A percentile compares a stretch with the other conserved stretches of the same genome.
Conservation (phyloP, 2,113 vertebrate genomes). For the Martes martes region DNA sequence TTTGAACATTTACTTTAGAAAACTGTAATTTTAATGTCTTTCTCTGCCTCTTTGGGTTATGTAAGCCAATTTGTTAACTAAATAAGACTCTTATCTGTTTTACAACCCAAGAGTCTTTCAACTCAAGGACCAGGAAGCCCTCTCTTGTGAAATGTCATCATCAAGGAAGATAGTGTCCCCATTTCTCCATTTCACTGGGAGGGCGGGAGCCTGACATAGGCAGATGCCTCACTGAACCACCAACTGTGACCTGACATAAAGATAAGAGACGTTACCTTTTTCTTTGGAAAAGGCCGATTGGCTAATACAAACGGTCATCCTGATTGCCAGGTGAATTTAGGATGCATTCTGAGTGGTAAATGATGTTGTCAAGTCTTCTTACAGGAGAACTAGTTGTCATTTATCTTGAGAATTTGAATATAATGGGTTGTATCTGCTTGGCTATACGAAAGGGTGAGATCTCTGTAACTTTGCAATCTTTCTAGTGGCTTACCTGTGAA, state of each 20-base stretch:
- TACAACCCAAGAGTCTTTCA: neutral
- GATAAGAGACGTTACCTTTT: neutral
- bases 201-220: neutral
- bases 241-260: neutral
- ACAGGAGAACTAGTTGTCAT: neutral
- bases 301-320: neutral
- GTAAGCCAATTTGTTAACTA: neutral
- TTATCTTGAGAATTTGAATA: neutral
- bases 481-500: neutral
- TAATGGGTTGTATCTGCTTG: neutral
- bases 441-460: neutral
- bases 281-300: neutral
- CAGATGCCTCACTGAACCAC: accelerated
- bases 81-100: neutral
- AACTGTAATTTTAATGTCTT: neutral
- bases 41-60: neutral
- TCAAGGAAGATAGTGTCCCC: neutral
- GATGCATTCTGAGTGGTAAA: neutral
- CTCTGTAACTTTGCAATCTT: neutral
- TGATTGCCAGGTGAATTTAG: neutral
- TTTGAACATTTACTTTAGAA: neutral
- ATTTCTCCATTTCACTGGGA: neutral
- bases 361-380: neutral
- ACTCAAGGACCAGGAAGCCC: neutral
- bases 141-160: neutral